Percentiles rank a stretch among this genome's conserved stretches.
Conservation (phyloP, 2,888 invertebrate species). For the Malthinus flaveolus region DNA sequence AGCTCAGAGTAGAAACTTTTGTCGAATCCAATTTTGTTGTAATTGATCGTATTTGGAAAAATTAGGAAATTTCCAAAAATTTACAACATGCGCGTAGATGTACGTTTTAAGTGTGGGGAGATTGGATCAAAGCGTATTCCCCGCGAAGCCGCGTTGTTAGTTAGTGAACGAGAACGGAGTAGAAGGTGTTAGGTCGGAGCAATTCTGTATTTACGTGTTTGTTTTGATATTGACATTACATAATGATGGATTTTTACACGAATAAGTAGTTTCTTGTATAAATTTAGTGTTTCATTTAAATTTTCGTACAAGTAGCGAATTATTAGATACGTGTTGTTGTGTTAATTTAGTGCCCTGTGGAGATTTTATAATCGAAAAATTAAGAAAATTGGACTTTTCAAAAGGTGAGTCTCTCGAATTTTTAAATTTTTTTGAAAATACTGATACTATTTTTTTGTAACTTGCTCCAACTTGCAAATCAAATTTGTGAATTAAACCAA, state of each 20-base stretch:
- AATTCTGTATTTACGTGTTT: slow-evolving; percentile 16
- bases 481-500: no score
- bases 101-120: slow-evolving; percentile 21
- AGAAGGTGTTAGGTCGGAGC: slow-evolving; percentile 8
- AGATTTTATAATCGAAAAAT: background rate
- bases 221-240: slow-evolving; percentile 20
- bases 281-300: slow-evolving; percentile 15
- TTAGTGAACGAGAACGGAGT: slow-evolving; percentile 20
- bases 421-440: no score
- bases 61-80: slow-evolving; percentile 13
- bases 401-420: no score
- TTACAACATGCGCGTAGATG: slow-evolving; percentile 20
- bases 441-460: no score
- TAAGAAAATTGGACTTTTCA: no score
- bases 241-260: slow-evolving; percentile 16
- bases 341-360: slow-evolving; percentile 26
- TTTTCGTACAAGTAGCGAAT: slow-evolving; percentile 4
- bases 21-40: no score
- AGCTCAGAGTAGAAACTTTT: no score
- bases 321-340: slow-evolving; percentile 19
- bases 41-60: background rate
- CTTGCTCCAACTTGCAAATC: no score
- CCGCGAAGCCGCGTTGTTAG: slow-evolving; percentile 26
- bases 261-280: slow-evolving; percentile 6
- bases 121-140: slow-evolving; percentile 28